Percentiles rank a stretch among this genome's conserved stretches.
These are phyloP conservation scores for Rhagoletis zephyria DNA, from an alignment of 1,140 invertebrate species.

Conservation along the genomic window DNA sequence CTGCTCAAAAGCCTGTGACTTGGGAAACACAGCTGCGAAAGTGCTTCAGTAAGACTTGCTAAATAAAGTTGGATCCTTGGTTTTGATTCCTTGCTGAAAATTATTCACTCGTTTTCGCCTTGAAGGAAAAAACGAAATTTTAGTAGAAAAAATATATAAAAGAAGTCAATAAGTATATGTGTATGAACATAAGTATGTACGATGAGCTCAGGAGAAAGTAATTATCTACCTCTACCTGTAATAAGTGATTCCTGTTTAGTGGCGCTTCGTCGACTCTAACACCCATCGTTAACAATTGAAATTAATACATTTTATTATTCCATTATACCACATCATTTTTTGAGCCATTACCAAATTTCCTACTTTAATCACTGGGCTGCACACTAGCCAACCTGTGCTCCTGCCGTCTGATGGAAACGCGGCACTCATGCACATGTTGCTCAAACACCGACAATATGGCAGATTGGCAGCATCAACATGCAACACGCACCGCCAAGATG, in stretches of 20 bases:
- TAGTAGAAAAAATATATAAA: no score
- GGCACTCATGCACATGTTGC: slow-evolving; percentile 22
- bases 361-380: background rate
- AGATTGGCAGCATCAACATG: background rate
- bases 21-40: no score
- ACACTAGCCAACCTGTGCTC: background rate
- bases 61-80: no score
- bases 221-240: no score
- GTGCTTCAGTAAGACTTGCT: no score
- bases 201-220: no score
- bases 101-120: no score
- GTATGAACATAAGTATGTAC: no score
- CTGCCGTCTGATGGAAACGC: background rate
- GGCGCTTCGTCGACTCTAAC: background rate
- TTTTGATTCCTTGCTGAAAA: no score
- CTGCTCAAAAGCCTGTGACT: no score
- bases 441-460: background rate
- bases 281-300: background rate
- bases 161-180: no score
- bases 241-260: background rate
- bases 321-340: slow-evolving; percentile 2
- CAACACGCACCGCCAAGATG: background rate
- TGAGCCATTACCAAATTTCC: slow-evolving; percentile 19
- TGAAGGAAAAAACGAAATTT: no score
- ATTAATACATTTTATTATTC: slow-evolving; percentile 28